Base-by-base conservation (phyloP, 2,888 invertebrate genomes). In the Drosophila macrospina region DNA sequence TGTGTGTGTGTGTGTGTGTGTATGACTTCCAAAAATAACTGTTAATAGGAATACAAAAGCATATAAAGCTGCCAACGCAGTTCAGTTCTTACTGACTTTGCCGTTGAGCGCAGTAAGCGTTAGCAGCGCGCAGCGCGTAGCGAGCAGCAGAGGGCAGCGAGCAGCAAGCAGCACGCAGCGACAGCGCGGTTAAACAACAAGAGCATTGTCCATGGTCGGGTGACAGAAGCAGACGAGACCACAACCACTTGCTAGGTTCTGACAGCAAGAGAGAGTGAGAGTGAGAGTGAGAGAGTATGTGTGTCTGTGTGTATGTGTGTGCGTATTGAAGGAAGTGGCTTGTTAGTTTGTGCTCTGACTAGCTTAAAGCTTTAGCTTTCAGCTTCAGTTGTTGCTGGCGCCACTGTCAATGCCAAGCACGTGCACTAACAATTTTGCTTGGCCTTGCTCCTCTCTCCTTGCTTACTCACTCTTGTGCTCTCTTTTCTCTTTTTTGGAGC, bases 171-270 rank as follows among this genome's bases (percentile, higher is more conserved):
- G 26, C 42, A 8, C 16, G 24, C 54, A 44, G 42, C 20, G 16
- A 13, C 51, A 36, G 36, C 30, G 45, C 32, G 48, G 60, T 45
- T 47, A 55, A 69, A 71, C 84, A 73, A 68, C 82, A 78, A 74
- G 57, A 76, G 70, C 60, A 75, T 81, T 81, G 80, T 81, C 86
- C 82, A 78, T 78, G 86, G 80, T 80, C 80, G 80, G 79, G 74
- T 70, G 56, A 52, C 55, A 69, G 59, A 42, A 64, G 36, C 59
- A 69, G 63, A 69, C 37, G 37, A 26, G 13, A 15, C 13, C 48
- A 32, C 11, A 44, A 61, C 36, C 7, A 61, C 64, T 48, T 70
- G 63, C 79, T 74, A 70, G 78, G 74, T 78, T 74, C 70, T 47
- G 50, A 30, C 47, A 50, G 48, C 56, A 36, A 26, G 37, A 52